Evolutionary conservation across 2,797 vertebrate genomes (phyloP), one percentile per base, ranked within the genome.

Genomic region (Sebastes miniatus): DNA sequence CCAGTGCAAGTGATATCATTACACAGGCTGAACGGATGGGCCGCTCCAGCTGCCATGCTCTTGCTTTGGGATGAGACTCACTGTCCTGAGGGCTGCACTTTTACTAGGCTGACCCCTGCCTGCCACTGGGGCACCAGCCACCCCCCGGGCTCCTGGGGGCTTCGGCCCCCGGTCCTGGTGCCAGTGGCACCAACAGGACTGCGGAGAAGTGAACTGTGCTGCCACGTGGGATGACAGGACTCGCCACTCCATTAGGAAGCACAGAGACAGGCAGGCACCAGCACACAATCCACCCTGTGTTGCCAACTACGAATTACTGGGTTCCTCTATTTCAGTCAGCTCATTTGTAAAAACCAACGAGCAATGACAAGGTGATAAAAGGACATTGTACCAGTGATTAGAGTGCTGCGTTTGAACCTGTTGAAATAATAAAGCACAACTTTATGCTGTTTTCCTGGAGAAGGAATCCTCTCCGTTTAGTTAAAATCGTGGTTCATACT

Each of bases 1-100:
- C 96, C 96, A 97, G 96, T 98, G 97, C 96, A 97, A 98, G 96
- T 96, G 97, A 98, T 98, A 98, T 97, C 96, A 98, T 98, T 98
- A 97, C 96, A 96, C 95, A 93, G 95, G 94, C 95, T 94, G 97
- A 95, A 94, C 95, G 92, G 93, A 96, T 95, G 93, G 94, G 94
- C 95, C 93, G 95, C 94, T 96, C 96, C 94, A 94, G 95, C 97
- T 96, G 96, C 96, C 95, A 90, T 92, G 93, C 93, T 95, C 93
- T 96, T 94, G 94, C 90, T 93, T 91, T 90, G 95, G 95, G 93
- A 95, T 95, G 95, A 95, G 88, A 92, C 95, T 96, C 90, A 81
- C 90, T 95, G 96, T 97, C 94, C 93, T 89, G 84, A 92, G 93
- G 89, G 91, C 83, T 80, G 90, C 83, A 86, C 83, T 93, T 96